These are phyloP conservation scores for Sciaenops ocellatus DNA, from an alignment of 2,797 vertebrate genomes.

Conservation along the genomic window DNA sequence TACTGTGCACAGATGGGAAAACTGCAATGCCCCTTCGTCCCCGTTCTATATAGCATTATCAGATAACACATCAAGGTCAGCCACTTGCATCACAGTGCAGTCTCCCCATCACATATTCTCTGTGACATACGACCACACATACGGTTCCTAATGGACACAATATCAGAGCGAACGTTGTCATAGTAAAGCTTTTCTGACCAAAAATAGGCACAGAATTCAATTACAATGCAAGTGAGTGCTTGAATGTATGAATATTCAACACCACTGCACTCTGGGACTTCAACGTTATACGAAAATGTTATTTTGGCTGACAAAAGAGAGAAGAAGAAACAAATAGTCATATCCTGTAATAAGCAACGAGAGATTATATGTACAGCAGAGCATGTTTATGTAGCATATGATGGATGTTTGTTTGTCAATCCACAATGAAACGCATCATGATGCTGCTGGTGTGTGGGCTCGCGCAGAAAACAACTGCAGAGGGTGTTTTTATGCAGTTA, in stretches of 20 bases:
- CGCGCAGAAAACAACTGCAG: background rate
- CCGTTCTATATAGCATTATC: constrained; percentile 37
- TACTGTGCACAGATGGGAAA: background rate
- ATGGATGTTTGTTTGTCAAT: constrained; percentile 1
- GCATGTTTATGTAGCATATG: constrained; percentile 11
- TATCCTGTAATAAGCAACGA: background rate
- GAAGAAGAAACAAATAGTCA: background rate
- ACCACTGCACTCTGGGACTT: background rate
- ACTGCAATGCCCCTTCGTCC: background rate
- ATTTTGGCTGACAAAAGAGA: background rate
- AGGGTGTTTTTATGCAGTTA: background rate
- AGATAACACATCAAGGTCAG: constrained; percentile 46
- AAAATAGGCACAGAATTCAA: constrained; percentile 34
- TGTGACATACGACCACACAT: constrained; percentile 23
- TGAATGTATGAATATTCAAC: background rate
- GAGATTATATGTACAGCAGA: background rate
- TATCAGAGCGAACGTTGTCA: constrained; percentile 10
- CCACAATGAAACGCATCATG: background rate
- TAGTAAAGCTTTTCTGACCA: constrained; percentile 13
- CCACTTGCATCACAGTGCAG: constrained; percentile 3
- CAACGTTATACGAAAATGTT: background rate
- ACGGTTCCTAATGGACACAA: constrained; percentile 28
- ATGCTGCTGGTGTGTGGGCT: background rate
- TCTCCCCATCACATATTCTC: constrained; percentile 6
- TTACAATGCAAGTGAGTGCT: constrained; percentile 17